These are phyloP conservation scores for Himalopsyche kuldschensis DNA, from an alignment of 2,888 invertebrate species.

Conservation along the genomic window DNA sequence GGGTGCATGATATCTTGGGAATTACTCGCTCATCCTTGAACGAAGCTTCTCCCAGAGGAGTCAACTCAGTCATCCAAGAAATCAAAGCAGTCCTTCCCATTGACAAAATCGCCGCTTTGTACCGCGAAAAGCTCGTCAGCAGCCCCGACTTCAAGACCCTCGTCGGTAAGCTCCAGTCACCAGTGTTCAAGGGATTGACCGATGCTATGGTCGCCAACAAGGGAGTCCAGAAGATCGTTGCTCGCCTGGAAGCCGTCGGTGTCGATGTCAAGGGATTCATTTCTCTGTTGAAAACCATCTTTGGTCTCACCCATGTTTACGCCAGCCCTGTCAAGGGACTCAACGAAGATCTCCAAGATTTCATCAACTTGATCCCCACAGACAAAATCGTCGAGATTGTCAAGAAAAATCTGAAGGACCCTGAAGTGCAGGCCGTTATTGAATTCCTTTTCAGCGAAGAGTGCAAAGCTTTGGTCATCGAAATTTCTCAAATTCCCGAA, in stretches of 20 bases:
- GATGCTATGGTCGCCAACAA: not conserved
- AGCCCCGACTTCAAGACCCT: slow-evolving; percentile 11
- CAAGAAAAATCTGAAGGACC: slow-evolving; percentile 12
- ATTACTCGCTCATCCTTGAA: not conserved
- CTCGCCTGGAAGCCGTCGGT: slow-evolving; percentile 3
- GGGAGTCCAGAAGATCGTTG: not conserved
- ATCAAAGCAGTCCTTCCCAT: slow-evolving; percentile 17
- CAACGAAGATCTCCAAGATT: slow-evolving; percentile 23
- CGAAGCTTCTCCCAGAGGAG: not conserved
- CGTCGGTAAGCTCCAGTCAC: not conserved
- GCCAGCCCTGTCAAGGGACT: not conserved
- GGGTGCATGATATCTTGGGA: slow-evolving; percentile 16
- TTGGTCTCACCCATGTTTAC: not conserved
- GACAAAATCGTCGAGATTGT: slow-evolving; percentile 15
- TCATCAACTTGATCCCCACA: slow-evolving; percentile 11
- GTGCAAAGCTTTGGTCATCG: not conserved
- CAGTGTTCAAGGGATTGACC: not conserved
- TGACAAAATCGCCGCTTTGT: slow-evolving; percentile 10
- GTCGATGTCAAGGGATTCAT: slow-evolving; percentile 5
- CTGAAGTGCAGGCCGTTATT: slow-evolving; percentile 12
- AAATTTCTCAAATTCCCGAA: slow-evolving; percentile 19
- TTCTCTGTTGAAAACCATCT: not conserved
- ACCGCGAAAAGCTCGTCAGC: not conserved
- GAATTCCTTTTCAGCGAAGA: slow-evolving; percentile 22
- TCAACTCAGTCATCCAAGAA: slow-evolving; percentile 6